A percentile compares a stretch with the other conserved stretches of the same genome.
Evolutionary conservation across 1,140 invertebrate species (phyloP).

Genomic region (Vanessa atalanta): DNA sequence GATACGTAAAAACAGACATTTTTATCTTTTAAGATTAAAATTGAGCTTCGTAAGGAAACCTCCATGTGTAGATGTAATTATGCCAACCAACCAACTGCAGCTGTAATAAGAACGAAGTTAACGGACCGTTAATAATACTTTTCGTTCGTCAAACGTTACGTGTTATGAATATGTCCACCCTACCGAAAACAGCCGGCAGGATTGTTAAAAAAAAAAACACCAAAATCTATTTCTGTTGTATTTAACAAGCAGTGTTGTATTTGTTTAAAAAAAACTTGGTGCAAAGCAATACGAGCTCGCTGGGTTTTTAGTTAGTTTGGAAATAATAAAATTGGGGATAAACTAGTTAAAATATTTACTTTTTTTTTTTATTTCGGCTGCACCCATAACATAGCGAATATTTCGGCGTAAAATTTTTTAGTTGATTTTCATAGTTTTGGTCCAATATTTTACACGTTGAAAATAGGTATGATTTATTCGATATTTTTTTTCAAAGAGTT

Average conservation of each 20-base stretch:
- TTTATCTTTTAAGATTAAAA: too few relatives aligned
- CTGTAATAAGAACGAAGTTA: too few relatives aligned
- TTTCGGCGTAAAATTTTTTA: not conserved
- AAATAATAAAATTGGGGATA: constrained; percentile 3
- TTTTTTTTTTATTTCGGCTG: not conserved
- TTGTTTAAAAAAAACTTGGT: not conserved
- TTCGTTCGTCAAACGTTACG: too few relatives aligned
- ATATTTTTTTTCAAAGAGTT: too few relatives aligned
- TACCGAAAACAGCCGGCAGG: too few relatives aligned
- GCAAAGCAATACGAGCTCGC: not conserved
- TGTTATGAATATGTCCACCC: too few relatives aligned
- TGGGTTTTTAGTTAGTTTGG: not conserved
- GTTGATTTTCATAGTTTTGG: not conserved
- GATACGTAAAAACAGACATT: too few relatives aligned
- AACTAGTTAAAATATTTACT: constrained; percentile 10
- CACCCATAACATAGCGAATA: not conserved
- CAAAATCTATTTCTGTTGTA: not conserved
- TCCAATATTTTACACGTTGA: not conserved
- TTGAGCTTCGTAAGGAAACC: too few relatives aligned
- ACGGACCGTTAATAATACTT: too few relatives aligned
- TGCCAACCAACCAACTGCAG: too few relatives aligned
- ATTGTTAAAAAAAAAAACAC: not conserved
- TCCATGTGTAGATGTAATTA: too few relatives aligned
- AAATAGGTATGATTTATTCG: too few relatives aligned
- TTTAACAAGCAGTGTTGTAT: not conserved